Evolutionary conservation across 2,888 invertebrate species (phyloP).

Genomic region (Oligia fasciuncula): DNA sequence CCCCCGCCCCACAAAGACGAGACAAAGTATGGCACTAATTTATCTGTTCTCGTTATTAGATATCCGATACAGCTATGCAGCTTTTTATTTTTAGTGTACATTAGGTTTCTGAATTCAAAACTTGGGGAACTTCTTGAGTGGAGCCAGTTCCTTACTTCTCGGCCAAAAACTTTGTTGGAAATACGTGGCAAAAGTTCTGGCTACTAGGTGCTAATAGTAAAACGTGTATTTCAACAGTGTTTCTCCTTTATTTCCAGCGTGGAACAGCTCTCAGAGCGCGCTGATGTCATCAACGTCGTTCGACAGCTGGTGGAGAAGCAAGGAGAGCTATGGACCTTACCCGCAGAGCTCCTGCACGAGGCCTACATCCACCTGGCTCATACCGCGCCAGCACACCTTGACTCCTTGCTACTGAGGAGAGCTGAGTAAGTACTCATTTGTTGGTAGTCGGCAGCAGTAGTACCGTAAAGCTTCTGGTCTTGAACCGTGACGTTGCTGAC

Average conservation of each 20-base stretch:
- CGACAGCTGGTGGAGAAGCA: conserved; percentile 91
- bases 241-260: conserved; percentile 78
- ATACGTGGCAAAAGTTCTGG: neutral
- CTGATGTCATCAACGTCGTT: conserved; percentile 97
- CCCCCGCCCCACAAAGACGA: neutral
- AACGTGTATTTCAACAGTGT: neutral
- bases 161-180: neutral
- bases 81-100: neutral
- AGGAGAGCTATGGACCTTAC: conserved; percentile 91
- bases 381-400: conserved; percentile 94
- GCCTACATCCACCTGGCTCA: conserved; percentile 96
- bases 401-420: conserved; percentile 90
- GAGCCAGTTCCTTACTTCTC: neutral
- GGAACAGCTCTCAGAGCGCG: conserved; percentile 94
- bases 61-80: neutral
- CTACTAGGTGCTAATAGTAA: neutral
- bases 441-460: neutral
- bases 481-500: neutral
- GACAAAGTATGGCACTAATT: neutral
- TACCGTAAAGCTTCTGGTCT: neutral
- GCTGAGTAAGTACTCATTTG: conserved; percentile 83
- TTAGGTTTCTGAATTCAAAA: neutral
- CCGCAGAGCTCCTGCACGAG: conserved; percentile 95
- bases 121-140: neutral
- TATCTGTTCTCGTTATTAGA: neutral